Base-by-base conservation (phyloP, 2,113 vertebrate species). In the Ramphastos sulfuratus region DNA sequence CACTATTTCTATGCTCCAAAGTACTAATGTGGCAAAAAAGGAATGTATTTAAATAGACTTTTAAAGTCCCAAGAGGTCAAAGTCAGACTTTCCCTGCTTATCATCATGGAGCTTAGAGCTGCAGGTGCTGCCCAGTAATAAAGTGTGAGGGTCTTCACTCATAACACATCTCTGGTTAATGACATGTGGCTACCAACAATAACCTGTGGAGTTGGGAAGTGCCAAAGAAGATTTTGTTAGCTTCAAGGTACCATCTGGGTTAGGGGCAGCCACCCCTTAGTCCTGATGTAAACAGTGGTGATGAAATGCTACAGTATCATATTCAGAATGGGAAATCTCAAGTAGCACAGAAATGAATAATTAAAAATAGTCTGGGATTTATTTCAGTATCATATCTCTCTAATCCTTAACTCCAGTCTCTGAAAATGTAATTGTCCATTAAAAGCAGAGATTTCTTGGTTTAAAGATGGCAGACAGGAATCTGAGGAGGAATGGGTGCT, bases 1-100 rank as follows among this genome's bases (percentile, higher is more conserved):
- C 15, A 0, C 39, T 69, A 0, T 59, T 82, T 48, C 35, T 19
- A 0, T 65, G 44, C 77, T 60, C 39, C 15, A 13, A 0, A 18
- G 9, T 56, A 6, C 3, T n/a, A 15, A 39, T 0, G 1, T 35
- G 20, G 48, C 37, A 52, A 72, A 37, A 46, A 74, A 10, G 10
- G 3, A 14, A 9, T 31, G 25, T 4, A 2, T 18, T 71, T 67
- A n/a, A 72, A 33, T 3, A 30, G 64, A 19, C 27, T 76, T 80
- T 55, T 59, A 8, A 78, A 76, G 33, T 50, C 8, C 48, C 12
- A 2, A 6, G 63, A 23, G 83, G 15, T n/a, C 18, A 2, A 30
- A 42, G 52, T 15, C 46, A 60, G 66, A 3, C 4, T 24, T 35
- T 5, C 10, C 59, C 65, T 59, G 24, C 33, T 59, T 4, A 4